A percentile compares a stretch with the other conserved stretches of the same genome.
These are phyloP conservation scores for Biston stratarius DNA, from an alignment of 2,888 invertebrate genomes.

Conservation along the genomic window DNA sequence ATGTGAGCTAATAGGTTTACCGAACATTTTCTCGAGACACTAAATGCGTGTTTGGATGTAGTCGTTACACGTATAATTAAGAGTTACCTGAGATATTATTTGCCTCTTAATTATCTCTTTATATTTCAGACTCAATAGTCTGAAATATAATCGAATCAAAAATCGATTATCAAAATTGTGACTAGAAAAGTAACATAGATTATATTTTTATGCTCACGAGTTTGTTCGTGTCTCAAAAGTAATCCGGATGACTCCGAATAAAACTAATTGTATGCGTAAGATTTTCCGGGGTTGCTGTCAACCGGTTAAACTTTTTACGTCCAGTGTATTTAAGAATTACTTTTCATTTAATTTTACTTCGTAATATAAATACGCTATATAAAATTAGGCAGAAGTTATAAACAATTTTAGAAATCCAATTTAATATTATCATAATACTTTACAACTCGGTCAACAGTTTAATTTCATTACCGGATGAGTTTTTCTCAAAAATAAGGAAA, in stretches of 20 bases:
- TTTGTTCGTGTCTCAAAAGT: not conserved
- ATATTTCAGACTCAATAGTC: too few species aligned
- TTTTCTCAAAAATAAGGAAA: conserved; percentile 13
- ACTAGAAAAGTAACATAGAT: not conserved
- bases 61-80: too few species aligned
- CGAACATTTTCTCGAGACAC: too few species aligned
- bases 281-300: not conserved
- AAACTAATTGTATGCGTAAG: not conserved
- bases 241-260: not conserved
- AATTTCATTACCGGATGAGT: conserved; percentile 5
- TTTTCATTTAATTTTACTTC: too few species aligned
- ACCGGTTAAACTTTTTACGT: not conserved
- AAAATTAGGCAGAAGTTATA: not conserved
- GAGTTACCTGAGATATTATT: too few species aligned
- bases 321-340: too few species aligned
- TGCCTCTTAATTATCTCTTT: too few species aligned
- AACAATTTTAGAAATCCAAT: not conserved
- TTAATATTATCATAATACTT: conserved; percentile 8
- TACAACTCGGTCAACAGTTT: conserved; percentile 9
- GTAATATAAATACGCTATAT: not conserved
- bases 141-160: too few species aligned
- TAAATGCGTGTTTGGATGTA: too few species aligned
- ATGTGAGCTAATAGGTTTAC: too few species aligned
- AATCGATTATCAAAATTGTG: too few species aligned
- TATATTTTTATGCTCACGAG: not conserved